These are phyloP conservation scores for Cynopterus sphinx DNA, from an alignment of 2,797 vertebrate genomes.

Conservation along the genomic window DNA sequence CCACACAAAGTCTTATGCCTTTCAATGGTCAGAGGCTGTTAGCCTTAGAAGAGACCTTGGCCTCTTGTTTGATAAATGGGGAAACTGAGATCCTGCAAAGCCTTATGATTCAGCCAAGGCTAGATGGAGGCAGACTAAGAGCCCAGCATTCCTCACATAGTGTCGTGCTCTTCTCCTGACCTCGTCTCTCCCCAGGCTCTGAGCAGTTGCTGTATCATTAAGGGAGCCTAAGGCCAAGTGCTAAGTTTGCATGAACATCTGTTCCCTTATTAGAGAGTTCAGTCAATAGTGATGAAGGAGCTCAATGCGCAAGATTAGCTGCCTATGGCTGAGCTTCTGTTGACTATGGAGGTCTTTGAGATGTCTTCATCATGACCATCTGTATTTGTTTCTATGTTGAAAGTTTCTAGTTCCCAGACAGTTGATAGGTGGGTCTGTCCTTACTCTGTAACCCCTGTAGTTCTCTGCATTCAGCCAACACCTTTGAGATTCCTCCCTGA, in stretches of 20 bases:
- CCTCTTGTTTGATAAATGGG: neutral
- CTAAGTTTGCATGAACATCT: neutral
- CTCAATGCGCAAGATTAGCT: neutral
- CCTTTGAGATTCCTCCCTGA: neutral
- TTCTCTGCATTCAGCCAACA: neutral
- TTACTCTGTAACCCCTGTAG: neutral
- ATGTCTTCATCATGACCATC: neutral
- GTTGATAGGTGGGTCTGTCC: neutral
- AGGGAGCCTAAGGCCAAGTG: neutral
- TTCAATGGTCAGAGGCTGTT: neutral
- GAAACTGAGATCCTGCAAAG: neutral
- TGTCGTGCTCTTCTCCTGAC: too few relatives aligned
- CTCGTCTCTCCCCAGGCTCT: neutral
- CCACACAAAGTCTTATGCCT: neutral
- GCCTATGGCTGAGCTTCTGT: neutral
- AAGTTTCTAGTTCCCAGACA: neutral
- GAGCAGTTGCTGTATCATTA: neutral
- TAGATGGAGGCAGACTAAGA: neutral
- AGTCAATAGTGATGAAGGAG: neutral
- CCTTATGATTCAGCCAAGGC: neutral
- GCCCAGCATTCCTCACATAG: rapidly evolving
- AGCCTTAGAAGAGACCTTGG: neutral
- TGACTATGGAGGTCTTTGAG: neutral
- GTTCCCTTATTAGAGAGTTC: neutral
- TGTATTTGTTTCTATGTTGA: neutral